These are phyloP conservation scores for Sarotherodon lohbergeri DNA, from an alignment of 2,113 vertebrate genomes.

Conservation along the genomic window DNA sequence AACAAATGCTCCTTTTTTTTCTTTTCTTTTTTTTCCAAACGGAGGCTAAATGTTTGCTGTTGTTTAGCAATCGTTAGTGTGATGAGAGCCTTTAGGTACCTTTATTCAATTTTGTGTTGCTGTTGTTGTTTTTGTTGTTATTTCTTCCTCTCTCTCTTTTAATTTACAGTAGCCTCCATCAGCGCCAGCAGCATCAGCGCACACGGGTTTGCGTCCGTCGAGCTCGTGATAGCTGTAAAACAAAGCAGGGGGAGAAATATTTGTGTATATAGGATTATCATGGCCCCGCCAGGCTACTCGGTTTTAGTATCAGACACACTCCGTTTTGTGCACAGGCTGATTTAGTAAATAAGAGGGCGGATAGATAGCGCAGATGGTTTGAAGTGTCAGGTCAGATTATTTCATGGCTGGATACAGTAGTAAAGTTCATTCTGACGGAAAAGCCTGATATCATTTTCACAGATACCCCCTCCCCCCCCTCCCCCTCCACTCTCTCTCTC, in stretches of 20 bases:
- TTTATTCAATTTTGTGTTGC: not conserved
- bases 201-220: not conserved
- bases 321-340: conserved; percentile 82
- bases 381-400: conserved; percentile 98
- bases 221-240: not conserved
- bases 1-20: not conserved
- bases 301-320: conserved; percentile 90
- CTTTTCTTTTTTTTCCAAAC: not conserved
- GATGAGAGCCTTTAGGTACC: not conserved
- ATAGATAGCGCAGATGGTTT: conserved; percentile 99
- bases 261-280: conserved; percentile 41
- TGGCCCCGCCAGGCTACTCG: conserved; percentile 52
- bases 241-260: conserved; percentile 8
- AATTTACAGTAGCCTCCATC: not conserved
- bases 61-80: not conserved
- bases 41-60: not conserved
- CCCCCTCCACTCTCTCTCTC: not conserved
- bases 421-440: conserved; percentile 96
- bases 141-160: not conserved
- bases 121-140: not conserved
- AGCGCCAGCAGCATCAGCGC: not conserved
- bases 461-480: conserved; percentile 50
- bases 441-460: conserved; percentile 97
- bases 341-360: conserved; percentile 96
- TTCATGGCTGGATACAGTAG: conserved; percentile 90